Conservation (phyloP, 2,797 vertebrate genomes). For the Neopelma chrysocephalum region DNA sequence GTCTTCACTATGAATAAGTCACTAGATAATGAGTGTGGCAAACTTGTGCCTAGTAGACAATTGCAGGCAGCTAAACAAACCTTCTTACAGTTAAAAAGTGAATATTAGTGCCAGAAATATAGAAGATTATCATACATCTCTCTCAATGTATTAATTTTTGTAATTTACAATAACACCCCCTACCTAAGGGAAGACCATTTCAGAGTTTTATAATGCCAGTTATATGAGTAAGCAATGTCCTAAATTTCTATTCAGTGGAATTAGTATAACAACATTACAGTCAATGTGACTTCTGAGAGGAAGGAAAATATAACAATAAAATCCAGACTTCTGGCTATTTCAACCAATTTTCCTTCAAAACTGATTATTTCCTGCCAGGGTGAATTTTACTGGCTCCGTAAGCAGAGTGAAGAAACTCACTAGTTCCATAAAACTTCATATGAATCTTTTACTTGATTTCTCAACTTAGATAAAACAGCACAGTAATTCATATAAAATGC, state of each 20-base stretch:
- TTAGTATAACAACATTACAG: background rate
- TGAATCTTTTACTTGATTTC: constrained; percentile 33
- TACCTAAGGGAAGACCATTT: background rate
- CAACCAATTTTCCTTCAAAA: constrained; percentile 21
- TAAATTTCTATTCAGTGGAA: background rate
- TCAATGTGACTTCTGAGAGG: background rate
- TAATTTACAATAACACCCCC: background rate
- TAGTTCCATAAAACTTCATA: background rate
- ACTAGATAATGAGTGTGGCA: background rate
- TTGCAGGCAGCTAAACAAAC: background rate
- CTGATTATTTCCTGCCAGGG: background rate
- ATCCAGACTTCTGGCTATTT: constrained; percentile 33
- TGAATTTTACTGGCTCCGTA: constrained; percentile 4
- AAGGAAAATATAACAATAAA: constrained; percentile 25
- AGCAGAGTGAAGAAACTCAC: constrained; percentile 8
- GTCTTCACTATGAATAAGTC: background rate
- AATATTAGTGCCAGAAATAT: background rate
- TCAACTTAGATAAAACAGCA: constrained; percentile 15
- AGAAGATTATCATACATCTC: background rate
- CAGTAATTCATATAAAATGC: background rate
- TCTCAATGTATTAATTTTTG: background rate
- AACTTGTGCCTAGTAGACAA: background rate
- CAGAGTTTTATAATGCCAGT: background rate
- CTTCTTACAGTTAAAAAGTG: background rate
- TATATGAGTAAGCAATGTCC: background rate